Base-by-base conservation (phyloP, 2,797 vertebrate species). In the Anguilla anguilla region DNA sequence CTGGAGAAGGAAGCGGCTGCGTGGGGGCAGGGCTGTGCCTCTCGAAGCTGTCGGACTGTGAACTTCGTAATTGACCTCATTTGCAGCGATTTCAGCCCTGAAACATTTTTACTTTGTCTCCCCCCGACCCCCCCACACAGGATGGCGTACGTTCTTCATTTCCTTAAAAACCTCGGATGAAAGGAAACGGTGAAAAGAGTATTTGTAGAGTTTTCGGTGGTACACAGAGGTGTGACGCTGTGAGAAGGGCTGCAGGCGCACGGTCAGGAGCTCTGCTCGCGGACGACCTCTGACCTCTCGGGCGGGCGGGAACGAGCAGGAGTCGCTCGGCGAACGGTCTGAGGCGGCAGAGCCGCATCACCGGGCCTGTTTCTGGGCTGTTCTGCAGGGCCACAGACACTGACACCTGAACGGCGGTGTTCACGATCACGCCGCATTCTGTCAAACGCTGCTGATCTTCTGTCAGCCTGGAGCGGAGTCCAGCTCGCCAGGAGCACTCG, bases 291-390 rank as follows among this genome's bases (percentile, higher is more conserved):
- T 4, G 35, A 35, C 35, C 35, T 35, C 35, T 35, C 15, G 11
- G n/a, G n/a, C n/a, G n/a, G n/a, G 59, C 3, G 9, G 22, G 59
- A 61, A 22, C 11, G 15, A 61, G 3, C 17, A 15, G 17, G 6
- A 4, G 1, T 51, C 51, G 51, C 51, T 51, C 11, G 22, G 15
- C 11, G 22, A 72, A 72, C 9, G 28, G 4, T 72, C 10, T 15
- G 69, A 31, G 69, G 6, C n/a, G 35, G 28, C 31, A 35, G 39
- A 81, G 17, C 17, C 77, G 25, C 25, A 15, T 13, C 15, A 31
- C 87, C 69, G 67, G 79, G 83, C 85, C 51, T 55, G 59, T 61
- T 35, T 25, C 31, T 31, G 77, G 53, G 59, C 84, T 88, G 15
- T 59, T 67, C 72, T 88, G 83, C 31, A 69, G 53, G 85, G 55